Evolutionary conservation across 2,888 invertebrate species (phyloP), one percentile per base, ranked within the genome.

Genomic region (Eristalis tenax): DNA sequence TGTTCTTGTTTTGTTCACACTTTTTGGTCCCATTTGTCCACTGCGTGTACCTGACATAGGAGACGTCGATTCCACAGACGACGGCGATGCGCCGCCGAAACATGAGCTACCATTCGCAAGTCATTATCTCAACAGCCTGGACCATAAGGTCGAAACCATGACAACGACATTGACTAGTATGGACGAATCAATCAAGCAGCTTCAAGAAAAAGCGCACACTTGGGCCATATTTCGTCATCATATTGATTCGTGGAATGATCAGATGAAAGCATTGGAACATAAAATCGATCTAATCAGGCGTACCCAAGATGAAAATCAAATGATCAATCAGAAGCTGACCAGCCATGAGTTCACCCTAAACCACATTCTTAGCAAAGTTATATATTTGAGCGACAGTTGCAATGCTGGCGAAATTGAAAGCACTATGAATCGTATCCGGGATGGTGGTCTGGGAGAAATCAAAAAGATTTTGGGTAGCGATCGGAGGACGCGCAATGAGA

Each of bases 151-250:
- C 74, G 90, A 93, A 10, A 90, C 92, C 13, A 90, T 93, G 40
- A 91, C 91, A 13, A 91, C 91, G 11, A 90, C 92, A 2, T 89
- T 94, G 4, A 91, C 92, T 3, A 92, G 91, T 79, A 91, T 94
- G 57, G 94, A 94, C 89, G 92, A 91, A 83, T 94, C 94, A 77
- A 91, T 94, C 32, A 93, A 93, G 88, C 92, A 92, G 85, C 90
- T 94, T 28, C 94, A 92, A 89, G 94, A 94, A 88, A 92, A 94
- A 69, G 93, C 94, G 0, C 94, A 94, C 83, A 93, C 93, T 4
- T 94, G 94, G 94, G 93, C 94, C 73, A 94, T 94, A 35, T 94
- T 94, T 89, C 94, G 94, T 85, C 93, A 94, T 86, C 94, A 94
- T 89, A 93, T 94, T 57, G 92, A 93, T 18, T 93, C 94, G 0